Conservation (phyloP, 2,888 invertebrate species). For the Phyllotreta cruciferae region DNA sequence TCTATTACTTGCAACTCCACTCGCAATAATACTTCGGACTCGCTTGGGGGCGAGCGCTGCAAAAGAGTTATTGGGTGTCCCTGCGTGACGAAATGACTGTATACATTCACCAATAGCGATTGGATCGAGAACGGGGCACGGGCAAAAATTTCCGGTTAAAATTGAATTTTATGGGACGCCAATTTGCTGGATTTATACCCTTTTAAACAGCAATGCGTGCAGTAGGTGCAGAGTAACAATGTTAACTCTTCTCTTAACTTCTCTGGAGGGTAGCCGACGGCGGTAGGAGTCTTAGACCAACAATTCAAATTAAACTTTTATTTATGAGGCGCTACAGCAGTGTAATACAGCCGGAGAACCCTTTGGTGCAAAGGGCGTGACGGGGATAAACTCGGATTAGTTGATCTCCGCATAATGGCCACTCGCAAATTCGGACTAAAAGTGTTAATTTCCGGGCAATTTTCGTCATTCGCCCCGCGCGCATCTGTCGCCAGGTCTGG, state of each 20-base stretch:
- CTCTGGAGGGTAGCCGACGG: not conserved
- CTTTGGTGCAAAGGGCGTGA: slow-evolving; percentile 8
- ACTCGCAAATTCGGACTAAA: slow-evolving; percentile 20
- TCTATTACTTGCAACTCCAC: slow-evolving; percentile 42
- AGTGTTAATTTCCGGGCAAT: slow-evolving; percentile 25
- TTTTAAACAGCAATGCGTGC: too few relatives aligned
- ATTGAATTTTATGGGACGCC: too few relatives aligned
- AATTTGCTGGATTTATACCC: too few relatives aligned
- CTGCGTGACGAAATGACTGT: slow-evolving; percentile 10
- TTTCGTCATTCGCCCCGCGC: slow-evolving; percentile 9
- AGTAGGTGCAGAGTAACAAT: too few relatives aligned
- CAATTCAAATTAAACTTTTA: slow-evolving; percentile 14
- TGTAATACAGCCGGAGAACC: not conserved
- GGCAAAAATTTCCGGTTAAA: too few relatives aligned
- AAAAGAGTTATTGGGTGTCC: slow-evolving; percentile 16
- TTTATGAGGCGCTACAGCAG: slow-evolving; percentile 3
- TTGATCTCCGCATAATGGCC: slow-evolving; percentile 21
- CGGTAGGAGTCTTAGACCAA: not conserved
- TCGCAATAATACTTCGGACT: slow-evolving; percentile 28
- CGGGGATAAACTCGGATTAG: slow-evolving; percentile 18
- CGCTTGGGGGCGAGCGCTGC: not conserved
- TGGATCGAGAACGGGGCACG: too few relatives aligned
- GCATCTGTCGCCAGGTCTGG: not conserved
- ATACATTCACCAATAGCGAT: too few relatives aligned
- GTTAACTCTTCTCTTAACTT: too few relatives aligned